A percentile compares a stretch with the other conserved stretches of the same genome.
These are phyloP conservation scores for Calameuta pallipes DNA, from an alignment of 2,888 invertebrate species.

Conservation along the genomic window DNA sequence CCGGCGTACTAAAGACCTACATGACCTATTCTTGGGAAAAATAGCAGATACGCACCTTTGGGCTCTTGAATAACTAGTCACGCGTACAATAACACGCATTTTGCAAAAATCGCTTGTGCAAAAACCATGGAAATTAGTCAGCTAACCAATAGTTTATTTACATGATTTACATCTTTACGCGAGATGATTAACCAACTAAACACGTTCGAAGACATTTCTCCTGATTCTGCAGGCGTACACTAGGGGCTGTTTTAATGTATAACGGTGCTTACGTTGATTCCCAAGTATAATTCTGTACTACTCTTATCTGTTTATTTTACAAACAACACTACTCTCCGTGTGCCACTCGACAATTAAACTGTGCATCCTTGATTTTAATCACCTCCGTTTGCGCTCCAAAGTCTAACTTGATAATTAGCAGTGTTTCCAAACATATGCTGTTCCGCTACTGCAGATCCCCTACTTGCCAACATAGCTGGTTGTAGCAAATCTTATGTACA, in stretches of 20 bases:
- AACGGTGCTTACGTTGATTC: background rate
- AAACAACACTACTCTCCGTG: background rate
- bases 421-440: background rate
- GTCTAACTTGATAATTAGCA: background rate
- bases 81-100: conserved; percentile 46
- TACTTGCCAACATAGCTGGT: background rate
- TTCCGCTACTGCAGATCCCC: background rate
- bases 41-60: conserved; percentile 49
- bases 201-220: conserved; percentile 51
- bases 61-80: conserved; percentile 40
- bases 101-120: conserved; percentile 28
- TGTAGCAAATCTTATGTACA: background rate
- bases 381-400: background rate
- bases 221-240: conserved; percentile 29
- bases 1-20: background rate
- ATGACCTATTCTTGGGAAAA: background rate
- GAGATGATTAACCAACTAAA: conserved; percentile 39
- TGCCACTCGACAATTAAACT: background rate
- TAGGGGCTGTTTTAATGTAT: background rate
- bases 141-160: conserved; percentile 55
- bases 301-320: background rate
- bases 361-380: background rate
- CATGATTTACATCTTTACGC: conserved; percentile 54
- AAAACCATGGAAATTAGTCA: conserved; percentile 44
- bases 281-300: background rate